Conservation (phyloP, 2,888 invertebrate species). For the Amphimallon solstitiale region DNA sequence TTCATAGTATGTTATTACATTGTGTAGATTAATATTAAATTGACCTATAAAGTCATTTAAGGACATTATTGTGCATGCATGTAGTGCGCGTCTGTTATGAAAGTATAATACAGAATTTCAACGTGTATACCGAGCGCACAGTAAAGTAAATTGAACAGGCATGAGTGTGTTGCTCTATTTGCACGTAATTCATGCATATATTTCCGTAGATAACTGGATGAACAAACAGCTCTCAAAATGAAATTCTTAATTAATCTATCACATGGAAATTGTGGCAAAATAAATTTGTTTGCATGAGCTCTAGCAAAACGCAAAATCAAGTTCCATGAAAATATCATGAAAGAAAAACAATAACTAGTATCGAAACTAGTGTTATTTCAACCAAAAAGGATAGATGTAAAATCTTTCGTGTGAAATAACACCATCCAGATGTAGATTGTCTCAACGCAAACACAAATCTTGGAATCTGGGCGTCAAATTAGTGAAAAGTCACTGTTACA, state of each 20-base stretch:
- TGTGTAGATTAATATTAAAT: constrained; percentile 13
- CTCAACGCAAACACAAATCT: no score
- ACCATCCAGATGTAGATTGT: no score
- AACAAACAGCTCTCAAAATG: neutral
- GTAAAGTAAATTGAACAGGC: constrained; percentile 19
- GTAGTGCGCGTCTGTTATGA: constrained; percentile 8
- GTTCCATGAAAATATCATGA: no score
- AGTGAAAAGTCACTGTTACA: no score
- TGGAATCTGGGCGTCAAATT: no score
- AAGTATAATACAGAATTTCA: constrained; percentile 14
- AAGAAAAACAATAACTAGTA: no score
- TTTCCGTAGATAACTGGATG: neutral
- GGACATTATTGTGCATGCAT: constrained; percentile 20
- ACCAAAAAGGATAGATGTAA: no score
- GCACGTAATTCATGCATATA: constrained; percentile 15
- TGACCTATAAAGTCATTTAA: constrained; percentile 24
- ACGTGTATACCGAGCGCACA: neutral
- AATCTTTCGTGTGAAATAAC: no score
- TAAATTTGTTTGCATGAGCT: no score
- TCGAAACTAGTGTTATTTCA: no score
- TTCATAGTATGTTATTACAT: neutral
- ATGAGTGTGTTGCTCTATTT: constrained; percentile 7
- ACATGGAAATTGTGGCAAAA: neutral
- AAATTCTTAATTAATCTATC: constrained; percentile 21
- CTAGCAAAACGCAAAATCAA: no score